Evolutionary conservation across 1,140 invertebrate species (phyloP).

Genomic region (Heliconius hermathena): DNA sequence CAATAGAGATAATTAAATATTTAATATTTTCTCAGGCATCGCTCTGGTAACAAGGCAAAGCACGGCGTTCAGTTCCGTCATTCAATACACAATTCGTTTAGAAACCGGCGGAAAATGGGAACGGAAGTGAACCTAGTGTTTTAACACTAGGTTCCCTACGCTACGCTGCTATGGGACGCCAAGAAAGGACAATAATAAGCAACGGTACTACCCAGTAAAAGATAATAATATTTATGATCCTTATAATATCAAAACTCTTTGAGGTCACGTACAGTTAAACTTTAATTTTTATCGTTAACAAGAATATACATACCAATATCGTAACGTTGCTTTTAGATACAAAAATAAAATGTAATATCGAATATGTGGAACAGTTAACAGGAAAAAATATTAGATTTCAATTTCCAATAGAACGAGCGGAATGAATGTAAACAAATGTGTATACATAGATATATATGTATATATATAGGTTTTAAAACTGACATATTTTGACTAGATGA

Average conservation of each 20-base stretch:
- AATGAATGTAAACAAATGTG: background rate
- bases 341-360: background rate
- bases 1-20: too few relatives aligned
- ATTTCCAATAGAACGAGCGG: background rate
- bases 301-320: background rate
- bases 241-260: background rate
- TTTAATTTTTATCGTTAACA: background rate
- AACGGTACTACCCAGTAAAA: too few relatives aligned
- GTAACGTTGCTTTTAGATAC: background rate
- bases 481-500: background rate
- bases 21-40: too few relatives aligned
- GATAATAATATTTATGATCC: background rate
- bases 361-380: constrained; percentile 7
- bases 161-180: too few relatives aligned
- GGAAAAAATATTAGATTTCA: background rate
- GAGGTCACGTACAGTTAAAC: background rate
- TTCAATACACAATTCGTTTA: too few relatives aligned
- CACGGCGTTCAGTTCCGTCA: too few relatives aligned
- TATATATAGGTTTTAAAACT: background rate
- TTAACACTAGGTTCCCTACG: background rate
- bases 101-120: too few relatives aligned
- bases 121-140: too few relatives aligned
- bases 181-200: too few relatives aligned
- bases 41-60: too few relatives aligned
- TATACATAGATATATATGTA: background rate